Percentiles rank a stretch among this genome's conserved stretches.
Conservation (phyloP, 2,888 invertebrate species). For the Heliconius ismenius region DNA sequence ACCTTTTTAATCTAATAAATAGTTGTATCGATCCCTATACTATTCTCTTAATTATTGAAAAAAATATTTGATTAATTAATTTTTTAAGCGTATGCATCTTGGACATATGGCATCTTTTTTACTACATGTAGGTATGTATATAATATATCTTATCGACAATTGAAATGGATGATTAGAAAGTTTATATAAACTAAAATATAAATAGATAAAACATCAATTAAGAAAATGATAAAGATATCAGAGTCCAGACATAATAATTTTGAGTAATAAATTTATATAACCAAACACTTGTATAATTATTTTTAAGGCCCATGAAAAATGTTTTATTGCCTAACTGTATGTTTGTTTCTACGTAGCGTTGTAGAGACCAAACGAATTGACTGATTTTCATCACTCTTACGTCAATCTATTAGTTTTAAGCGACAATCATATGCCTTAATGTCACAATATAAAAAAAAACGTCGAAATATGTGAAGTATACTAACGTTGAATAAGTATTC, state of each 20-base stretch:
- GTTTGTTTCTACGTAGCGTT: neutral
- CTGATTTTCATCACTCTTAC: neutral
- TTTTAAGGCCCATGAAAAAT: no score
- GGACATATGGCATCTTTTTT: neutral
- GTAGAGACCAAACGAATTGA: neutral
- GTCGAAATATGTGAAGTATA: no score
- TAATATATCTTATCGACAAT: conserved; percentile 14
- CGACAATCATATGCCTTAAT: no score
- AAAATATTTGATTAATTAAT: no score
- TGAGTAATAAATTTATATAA: no score
- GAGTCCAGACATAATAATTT: no score
- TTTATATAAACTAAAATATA: conserved; percentile 8
- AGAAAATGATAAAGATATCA: conserved; percentile 1
- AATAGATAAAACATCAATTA: conserved; percentile 7
- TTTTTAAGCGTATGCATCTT: no score
- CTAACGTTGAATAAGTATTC: neutral
- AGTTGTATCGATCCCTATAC: no score
- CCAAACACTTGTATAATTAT: no score
- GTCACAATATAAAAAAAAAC: no score
- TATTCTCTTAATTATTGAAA: no score
- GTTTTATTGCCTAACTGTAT: no score
- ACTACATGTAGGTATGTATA: neutral
- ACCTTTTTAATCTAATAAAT: neutral
- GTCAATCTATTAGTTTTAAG: neutral
- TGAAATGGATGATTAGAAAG: conserved; percentile 2